A percentile compares a stretch with the other conserved stretches of the same genome.
Evolutionary conservation across 1,140 invertebrate species (phyloP).

Genomic region (Zaprionus ghesquierei): DNA sequence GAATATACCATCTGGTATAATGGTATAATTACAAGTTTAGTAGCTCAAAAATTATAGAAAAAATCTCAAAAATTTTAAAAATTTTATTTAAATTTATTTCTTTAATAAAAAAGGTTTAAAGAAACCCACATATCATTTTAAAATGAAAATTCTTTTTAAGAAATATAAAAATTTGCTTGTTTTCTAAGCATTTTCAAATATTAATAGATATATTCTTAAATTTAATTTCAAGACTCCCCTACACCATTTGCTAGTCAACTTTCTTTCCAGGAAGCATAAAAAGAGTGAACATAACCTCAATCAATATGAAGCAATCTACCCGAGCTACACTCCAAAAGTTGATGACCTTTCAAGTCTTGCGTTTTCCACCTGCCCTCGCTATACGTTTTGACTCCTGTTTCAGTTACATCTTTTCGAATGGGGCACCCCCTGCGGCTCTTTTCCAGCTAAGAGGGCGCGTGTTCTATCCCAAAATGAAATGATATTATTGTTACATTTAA

Average conservation of each 20-base stretch:
- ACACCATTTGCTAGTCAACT: neutral
- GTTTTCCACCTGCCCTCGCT: conserved; percentile 12
- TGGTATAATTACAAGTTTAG: no score
- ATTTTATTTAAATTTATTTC: no score
- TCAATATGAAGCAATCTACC: neutral
- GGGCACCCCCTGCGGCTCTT: conserved; percentile 55
- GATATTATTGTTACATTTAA: conserved; percentile 57
- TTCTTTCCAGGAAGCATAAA: neutral
- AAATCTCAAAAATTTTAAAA: no score
- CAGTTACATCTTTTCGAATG: neutral
- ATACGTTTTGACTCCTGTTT: neutral
- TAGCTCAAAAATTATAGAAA: no score
- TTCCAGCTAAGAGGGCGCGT: conserved; percentile 64
- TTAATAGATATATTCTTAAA: no score
- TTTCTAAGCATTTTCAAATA: no score
- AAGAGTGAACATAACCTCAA: neutral
- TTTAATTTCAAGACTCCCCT: neutral
- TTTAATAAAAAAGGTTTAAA: no score
- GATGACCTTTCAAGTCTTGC: conserved; percentile 29
- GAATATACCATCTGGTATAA: no score
- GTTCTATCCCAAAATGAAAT: conserved; percentile 27
- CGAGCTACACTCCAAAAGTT: neutral
- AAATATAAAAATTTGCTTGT: no score
- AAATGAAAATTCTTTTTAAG: no score
- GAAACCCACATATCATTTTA: no score